Evolutionary conservation across 2,113 vertebrate species (phyloP).

Genomic region (Trematocara macrostoma): DNA sequence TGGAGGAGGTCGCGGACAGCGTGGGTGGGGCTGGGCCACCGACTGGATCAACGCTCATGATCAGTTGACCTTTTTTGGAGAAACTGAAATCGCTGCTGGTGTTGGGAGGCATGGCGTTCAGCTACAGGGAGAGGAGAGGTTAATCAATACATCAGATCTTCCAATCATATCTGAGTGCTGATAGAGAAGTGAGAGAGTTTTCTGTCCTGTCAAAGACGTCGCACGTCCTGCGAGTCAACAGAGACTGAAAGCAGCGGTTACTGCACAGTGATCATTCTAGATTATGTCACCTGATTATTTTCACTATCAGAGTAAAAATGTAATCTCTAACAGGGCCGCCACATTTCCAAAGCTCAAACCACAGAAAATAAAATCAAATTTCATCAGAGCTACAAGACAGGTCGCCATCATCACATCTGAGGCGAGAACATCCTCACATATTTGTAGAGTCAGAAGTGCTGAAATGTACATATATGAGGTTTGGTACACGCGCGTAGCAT

Average conservation of each 20-base stretch:
- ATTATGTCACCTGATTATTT: background rate
- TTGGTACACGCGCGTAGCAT: background rate
- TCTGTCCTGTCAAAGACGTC: background rate
- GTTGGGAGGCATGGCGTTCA: slow-evolving; percentile 80
- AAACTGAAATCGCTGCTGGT: slow-evolving; percentile 82
- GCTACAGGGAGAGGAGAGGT: slow-evolving; percentile 57
- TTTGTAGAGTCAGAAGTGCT: background rate
- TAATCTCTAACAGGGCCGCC: background rate
- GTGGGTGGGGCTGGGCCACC: slow-evolving; percentile 4
- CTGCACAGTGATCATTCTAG: background rate
- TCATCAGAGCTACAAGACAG: background rate
- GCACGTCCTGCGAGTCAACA: background rate
- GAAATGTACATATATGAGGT: background rate
- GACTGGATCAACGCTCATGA: slow-evolving; percentile 75
- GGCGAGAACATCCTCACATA: background rate
- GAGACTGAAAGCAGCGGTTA: background rate
- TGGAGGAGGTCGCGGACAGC: slow-evolving; percentile 13
- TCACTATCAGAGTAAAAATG: background rate
- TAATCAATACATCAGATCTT: background rate
- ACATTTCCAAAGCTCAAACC: background rate
- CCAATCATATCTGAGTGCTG: background rate
- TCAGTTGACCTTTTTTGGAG: slow-evolving; percentile 85
- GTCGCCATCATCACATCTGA: background rate
- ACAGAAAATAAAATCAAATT: background rate
- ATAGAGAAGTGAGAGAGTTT: background rate